phyloP scores from a whole-genome alignment of 2,113 vertebrate species.

The Apteryx owenii region DNA sequence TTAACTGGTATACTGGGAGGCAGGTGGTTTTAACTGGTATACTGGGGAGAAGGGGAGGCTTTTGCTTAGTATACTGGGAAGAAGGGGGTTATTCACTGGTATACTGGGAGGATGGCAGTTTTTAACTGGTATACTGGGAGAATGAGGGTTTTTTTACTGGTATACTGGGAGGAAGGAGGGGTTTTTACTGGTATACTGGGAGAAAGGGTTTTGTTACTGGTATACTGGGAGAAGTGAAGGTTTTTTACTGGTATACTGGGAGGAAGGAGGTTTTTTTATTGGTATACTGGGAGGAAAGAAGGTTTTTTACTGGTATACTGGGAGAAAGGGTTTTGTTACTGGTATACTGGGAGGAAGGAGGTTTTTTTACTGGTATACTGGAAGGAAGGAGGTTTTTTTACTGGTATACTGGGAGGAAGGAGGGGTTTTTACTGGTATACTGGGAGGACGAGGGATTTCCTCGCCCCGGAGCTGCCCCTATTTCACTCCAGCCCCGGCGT shows the following conservation, averaged over 20 bases:
- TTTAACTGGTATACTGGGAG: background rate
- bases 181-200: background rate
- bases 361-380: background rate
- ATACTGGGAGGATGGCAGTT: background rate
- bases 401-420: background rate
- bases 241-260: background rate
- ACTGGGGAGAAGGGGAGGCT: background rate
- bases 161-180: background rate
- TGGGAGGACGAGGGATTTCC: background rate
- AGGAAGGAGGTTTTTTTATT: background rate
- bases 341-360: background rate
- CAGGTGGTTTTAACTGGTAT: too few relatives aligned
- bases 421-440: background rate
- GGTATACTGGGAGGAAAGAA: background rate
- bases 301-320: background rate
- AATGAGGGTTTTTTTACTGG: background rate
- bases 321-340: background rate
- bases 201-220: background rate
- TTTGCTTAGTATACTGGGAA: background rate
- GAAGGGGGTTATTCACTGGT: too few relatives aligned
- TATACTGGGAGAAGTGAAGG: background rate
- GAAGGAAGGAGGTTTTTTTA: background rate
- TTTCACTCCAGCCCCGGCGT: background rate
- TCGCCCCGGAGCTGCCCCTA: background rate
- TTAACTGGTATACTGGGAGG: background rate